phyloP scores from a whole-genome alignment of 2,113 vertebrate species.

The Lethenteron reissneri region DNA sequence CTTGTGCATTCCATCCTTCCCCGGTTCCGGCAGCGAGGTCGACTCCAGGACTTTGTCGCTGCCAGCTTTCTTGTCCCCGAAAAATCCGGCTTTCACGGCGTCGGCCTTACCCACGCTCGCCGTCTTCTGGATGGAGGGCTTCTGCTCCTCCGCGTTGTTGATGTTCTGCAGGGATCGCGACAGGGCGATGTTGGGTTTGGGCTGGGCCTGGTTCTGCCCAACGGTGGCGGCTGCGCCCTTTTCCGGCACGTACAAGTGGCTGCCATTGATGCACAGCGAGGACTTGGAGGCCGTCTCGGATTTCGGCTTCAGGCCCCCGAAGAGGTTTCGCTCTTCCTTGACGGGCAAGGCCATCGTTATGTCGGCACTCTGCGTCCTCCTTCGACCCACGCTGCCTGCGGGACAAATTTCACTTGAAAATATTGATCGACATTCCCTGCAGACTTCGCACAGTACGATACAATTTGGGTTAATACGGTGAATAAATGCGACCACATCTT shows the following conservation, averaged over 20 bases:
- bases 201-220: conserved; percentile 20
- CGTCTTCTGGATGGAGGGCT: conserved; percentile 11
- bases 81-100: too few species aligned
- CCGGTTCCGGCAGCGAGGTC: too few species aligned
- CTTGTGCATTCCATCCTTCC: too few species aligned
- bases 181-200: conserved; percentile 23
- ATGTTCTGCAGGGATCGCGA: conserved; percentile 31
- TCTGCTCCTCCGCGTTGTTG: conserved; percentile 19
- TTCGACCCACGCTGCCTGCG: not conserved
- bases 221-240: conserved; percentile 17
- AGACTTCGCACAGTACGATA: too few species aligned
- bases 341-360: not conserved
- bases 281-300: conserved; percentile 32
- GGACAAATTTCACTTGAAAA: too few species aligned
- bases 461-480: too few species aligned
- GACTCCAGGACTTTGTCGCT: too few species aligned
- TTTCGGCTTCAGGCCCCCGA: conserved; percentile 34
- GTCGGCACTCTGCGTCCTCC: not conserved
- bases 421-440: too few species aligned
- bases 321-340: conserved; percentile 16
- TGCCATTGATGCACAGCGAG: conserved; percentile 52
- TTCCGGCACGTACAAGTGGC: conserved; percentile 32
- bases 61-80: too few species aligned
- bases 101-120: not conserved
- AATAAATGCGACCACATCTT: too few species aligned